These are phyloP conservation scores for Macroglossus sobrinus DNA, from an alignment of 2,113 vertebrate genomes.

Conservation along the genomic window DNA sequence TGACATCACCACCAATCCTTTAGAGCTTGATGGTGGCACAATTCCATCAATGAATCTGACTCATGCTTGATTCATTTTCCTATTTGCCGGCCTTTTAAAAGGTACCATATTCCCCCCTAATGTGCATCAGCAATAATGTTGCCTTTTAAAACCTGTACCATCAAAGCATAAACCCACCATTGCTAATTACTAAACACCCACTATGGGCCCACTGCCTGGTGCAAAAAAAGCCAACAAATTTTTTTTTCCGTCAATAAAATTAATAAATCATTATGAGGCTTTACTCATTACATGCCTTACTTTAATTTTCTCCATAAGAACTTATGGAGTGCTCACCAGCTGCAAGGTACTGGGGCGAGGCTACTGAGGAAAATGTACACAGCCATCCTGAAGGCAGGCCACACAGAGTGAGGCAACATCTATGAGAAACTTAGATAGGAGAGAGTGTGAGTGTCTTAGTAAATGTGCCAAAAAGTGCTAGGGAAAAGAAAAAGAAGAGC, in stretches of 20 bases:
- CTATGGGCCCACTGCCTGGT: not conserved
- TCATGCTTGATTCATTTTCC: not conserved
- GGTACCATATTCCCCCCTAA: not conserved
- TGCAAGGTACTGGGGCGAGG: not conserved
- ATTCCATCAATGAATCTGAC: not conserved
- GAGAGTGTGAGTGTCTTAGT: not conserved
- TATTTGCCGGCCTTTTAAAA: not conserved
- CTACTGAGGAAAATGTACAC: not conserved
- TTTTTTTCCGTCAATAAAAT: not conserved
- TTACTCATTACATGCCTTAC: not conserved
- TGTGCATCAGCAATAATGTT: not conserved
- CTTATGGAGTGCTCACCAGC: not conserved
- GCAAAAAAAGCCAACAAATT: not conserved
- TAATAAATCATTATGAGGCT: not conserved
- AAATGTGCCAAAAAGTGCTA: not conserved
- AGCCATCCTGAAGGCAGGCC: not conserved
- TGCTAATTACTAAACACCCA: not conserved
- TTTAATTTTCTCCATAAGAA: not conserved
- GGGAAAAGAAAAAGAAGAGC: not conserved
- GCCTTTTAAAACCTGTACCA: not conserved
- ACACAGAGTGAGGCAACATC: not conserved
- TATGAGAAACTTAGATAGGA: not conserved
- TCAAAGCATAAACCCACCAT: not conserved
- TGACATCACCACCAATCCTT: not conserved
- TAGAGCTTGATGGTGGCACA: not conserved